Conservation (phyloP, 1,140 invertebrate genomes). For the Drosophila kohkoa region DNA sequence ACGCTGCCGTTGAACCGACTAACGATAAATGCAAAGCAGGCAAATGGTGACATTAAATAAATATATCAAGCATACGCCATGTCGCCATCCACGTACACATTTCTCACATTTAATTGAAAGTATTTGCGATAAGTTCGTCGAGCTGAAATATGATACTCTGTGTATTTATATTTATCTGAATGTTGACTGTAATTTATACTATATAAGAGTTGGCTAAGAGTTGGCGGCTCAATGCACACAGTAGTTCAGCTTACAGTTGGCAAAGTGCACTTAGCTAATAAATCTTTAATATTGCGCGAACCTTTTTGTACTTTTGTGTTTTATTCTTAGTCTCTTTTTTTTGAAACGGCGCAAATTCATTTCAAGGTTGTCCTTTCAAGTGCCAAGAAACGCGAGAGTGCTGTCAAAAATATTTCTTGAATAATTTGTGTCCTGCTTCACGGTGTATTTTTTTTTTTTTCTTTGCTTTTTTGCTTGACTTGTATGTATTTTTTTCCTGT, state of each 20-base stretch:
- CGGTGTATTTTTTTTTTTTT: background rate
- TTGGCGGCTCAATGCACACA: constrained; percentile 16
- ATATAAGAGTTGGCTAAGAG: constrained; percentile 6
- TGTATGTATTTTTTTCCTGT: constrained; percentile 30
- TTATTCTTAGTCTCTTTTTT: background rate
- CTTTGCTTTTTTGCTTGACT: background rate
- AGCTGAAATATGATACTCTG: background rate
- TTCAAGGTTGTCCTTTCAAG: constrained; percentile 78
- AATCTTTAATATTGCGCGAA: constrained; percentile 71
- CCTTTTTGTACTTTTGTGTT: constrained; percentile 37
- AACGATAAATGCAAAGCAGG: constrained; percentile 17
- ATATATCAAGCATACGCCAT: constrained; percentile 69
- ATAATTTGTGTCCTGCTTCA: constrained; percentile 69
- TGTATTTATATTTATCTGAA: background rate
- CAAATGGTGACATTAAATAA: constrained; percentile 44
- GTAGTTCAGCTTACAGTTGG: background rate
- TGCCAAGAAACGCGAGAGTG: constrained; percentile 63
- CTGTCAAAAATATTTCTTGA: constrained; percentile 79
- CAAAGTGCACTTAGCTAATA: constrained; percentile 78
- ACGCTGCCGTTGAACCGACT: constrained; percentile 21
- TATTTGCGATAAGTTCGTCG: constrained; percentile 1
- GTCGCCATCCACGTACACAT: constrained; percentile 4
- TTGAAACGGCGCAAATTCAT: constrained; percentile 52
- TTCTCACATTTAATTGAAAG: constrained; percentile 3
- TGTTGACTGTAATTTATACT: constrained; percentile 21